These are phyloP conservation scores for Antechinus stuartii DNA, from an alignment of 2,113 vertebrate species.

Conservation along the genomic window DNA sequence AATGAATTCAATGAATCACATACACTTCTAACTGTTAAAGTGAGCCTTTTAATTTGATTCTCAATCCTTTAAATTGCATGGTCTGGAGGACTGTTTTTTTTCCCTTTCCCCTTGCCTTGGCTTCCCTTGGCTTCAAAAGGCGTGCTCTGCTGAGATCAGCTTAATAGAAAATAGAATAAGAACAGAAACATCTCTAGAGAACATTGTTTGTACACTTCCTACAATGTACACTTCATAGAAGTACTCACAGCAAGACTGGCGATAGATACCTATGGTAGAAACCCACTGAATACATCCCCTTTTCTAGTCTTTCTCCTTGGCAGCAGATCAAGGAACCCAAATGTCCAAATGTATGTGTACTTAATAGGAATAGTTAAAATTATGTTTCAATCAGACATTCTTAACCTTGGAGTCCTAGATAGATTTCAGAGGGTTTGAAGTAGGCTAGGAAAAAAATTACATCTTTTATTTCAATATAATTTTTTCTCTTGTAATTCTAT, in stretches of 20 bases:
- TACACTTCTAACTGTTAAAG: neutral
- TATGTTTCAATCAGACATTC: neutral
- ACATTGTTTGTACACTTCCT: neutral
- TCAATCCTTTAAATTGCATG: neutral
- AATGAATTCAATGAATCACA: neutral
- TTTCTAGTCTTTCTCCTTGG: neutral
- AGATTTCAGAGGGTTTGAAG: neutral
- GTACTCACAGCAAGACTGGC: neutral
- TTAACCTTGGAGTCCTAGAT: neutral
- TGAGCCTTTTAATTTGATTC: neutral
- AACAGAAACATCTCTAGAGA: neutral
- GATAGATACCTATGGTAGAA: neutral
- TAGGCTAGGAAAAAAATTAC: neutral
- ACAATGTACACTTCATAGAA: neutral
- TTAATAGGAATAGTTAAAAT: neutral
- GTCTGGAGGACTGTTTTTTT: neutral
- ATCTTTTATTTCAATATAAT: neutral
- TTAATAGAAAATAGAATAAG: neutral
- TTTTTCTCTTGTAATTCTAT: neutral
- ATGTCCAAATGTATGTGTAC: neutral
- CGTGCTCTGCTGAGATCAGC: neutral
- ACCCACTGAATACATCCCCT: neutral
- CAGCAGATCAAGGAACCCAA: neutral
- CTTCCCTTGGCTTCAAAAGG: neutral
- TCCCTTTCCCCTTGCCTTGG: neutral